Percentiles rank a stretch among this genome's conserved stretches.
These are phyloP conservation scores for Aleiodes leptofemur DNA, from an alignment of 2,888 invertebrate genomes.

Conservation along the genomic window DNA sequence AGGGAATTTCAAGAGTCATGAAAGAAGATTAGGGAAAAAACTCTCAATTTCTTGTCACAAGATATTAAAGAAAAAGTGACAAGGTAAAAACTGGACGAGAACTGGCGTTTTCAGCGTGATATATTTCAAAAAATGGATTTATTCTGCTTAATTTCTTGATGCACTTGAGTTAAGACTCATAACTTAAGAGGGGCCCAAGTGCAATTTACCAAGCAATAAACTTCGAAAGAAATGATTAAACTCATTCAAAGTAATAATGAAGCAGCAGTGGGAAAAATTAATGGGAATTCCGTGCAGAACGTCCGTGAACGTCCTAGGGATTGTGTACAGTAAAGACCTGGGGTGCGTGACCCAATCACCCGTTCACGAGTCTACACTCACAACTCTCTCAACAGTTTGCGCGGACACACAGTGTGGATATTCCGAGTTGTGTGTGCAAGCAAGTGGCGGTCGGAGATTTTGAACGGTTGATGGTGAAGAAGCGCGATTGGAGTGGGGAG, in stretches of 20 bases:
- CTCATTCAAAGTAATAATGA: slow-evolving; percentile 8
- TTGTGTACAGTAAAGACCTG: slow-evolving; percentile 55
- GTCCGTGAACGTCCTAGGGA: slow-evolving; percentile 72
- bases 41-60: too few species aligned
- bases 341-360: slow-evolving; percentile 73
- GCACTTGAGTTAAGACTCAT: too few species aligned
- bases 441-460: slow-evolving; percentile 46
- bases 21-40: too few species aligned
- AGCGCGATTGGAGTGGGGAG: slow-evolving; percentile 41
- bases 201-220: too few species aligned
- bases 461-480: slow-evolving; percentile 16
- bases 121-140: too few species aligned
- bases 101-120: too few species aligned
- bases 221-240: background rate
- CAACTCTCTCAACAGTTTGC: slow-evolving; percentile 53
- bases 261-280: slow-evolving; percentile 53
- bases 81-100: too few species aligned
- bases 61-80: too few species aligned
- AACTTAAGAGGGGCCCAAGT: too few species aligned
- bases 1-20: too few species aligned
- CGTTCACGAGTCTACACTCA: slow-evolving; percentile 63
- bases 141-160: too few species aligned
- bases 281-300: slow-evolving; percentile 67
- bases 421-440: slow-evolving; percentile 49
- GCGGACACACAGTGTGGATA: slow-evolving; percentile 38